These are phyloP conservation scores for Chironomus tentans DNA, from an alignment of 2,888 invertebrate species.

Conservation along the genomic window DNA sequence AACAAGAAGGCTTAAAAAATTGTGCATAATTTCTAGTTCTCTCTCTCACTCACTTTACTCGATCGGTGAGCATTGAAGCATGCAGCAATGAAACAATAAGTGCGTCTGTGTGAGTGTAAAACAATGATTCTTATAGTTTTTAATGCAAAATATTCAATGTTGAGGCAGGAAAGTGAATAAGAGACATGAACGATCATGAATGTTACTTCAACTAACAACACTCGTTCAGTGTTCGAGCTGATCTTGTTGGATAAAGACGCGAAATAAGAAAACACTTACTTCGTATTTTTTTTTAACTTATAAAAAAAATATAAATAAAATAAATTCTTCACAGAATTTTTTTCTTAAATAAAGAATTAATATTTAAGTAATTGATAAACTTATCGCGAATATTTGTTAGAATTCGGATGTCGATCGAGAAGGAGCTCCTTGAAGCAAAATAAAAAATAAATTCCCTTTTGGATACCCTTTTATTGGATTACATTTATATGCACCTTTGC, in stretches of 20 bases:
- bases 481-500: background rate
- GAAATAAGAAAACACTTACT: background rate
- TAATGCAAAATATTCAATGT: background rate
- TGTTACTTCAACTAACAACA: background rate
- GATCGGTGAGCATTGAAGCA: background rate
- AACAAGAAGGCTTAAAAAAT: constrained; percentile 1
- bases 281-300: background rate
- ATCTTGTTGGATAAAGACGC: constrained; percentile 26
- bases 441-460: too few species aligned
- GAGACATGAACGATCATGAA: background rate
- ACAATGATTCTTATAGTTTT: background rate
- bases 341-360: background rate
- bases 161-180: background rate
- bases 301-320: background rate
- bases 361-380: constrained; percentile 22
- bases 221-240: constrained; percentile 25
- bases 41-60: background rate
- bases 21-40: background rate
- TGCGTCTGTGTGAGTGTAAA: background rate
- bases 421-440: constrained; percentile 8
- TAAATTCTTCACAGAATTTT: background rate
- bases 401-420: constrained; percentile 12
- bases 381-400: constrained; percentile 23
- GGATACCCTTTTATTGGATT: background rate
- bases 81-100: background rate